Evolutionary conservation across 2,888 invertebrate genomes (phyloP).

Genomic region (Sthenelais limicola): DNA sequence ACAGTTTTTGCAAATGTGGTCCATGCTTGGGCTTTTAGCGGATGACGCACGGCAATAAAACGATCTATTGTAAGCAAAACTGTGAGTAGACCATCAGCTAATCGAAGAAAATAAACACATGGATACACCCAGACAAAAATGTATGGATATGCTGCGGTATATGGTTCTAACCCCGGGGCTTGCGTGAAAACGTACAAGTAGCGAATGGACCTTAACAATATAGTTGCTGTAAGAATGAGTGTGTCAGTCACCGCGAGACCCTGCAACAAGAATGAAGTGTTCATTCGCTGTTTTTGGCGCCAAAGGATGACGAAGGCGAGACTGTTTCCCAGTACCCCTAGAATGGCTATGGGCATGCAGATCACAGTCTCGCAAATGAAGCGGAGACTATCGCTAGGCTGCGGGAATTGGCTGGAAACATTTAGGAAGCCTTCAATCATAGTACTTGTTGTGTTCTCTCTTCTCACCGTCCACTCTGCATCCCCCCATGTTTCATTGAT

Average conservation of each 20-base stretch:
- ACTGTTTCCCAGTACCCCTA: constrained; percentile 53
- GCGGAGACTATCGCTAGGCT: constrained; percentile 21
- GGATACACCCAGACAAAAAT: constrained; percentile 48
- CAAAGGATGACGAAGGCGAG: constrained; percentile 49
- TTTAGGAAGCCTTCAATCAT: too few species aligned
- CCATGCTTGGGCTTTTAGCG: constrained; percentile 51
- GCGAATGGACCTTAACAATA: constrained; percentile 47
- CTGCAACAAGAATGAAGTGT: constrained; percentile 48
- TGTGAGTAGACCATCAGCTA: constrained; percentile 51
- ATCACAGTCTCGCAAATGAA: constrained; percentile 46
- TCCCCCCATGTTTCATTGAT: too few species aligned
- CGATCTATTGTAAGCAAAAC: constrained; percentile 53
- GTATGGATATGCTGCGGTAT: constrained; percentile 27
- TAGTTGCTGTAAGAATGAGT: constrained; percentile 42
- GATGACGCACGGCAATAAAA: constrained; percentile 51
- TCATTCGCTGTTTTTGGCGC: constrained; percentile 45
- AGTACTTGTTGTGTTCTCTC: too few species aligned
- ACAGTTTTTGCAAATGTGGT: constrained; percentile 48
- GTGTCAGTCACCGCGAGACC: constrained; percentile 49
- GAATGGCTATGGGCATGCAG: constrained; percentile 46
- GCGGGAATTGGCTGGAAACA: too few species aligned
- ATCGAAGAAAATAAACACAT: constrained; percentile 45
- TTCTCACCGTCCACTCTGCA: too few species aligned
- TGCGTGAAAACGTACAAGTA: constrained; percentile 31
- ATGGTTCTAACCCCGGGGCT: constrained; percentile 7